Evolutionary conservation across 2,113 vertebrate species (phyloP).

Genomic region (Hepsetus odoe): DNA sequence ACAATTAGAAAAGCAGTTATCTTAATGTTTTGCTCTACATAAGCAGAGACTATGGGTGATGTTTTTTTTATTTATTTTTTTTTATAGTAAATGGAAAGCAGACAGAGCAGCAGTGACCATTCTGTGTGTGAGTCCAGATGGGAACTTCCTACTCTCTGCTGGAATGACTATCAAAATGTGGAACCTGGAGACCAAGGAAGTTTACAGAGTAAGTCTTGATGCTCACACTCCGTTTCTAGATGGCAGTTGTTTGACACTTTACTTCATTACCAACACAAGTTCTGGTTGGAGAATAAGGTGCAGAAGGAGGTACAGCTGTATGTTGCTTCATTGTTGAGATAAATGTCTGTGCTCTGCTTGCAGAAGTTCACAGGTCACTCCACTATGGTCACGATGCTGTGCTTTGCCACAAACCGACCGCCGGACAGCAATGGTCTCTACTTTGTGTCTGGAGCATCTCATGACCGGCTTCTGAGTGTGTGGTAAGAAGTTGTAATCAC

Average conservation of each 20-base stretch:
- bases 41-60: neutral
- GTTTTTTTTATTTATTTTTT: constrained; percentile 25
- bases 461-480: constrained; percentile 92
- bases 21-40: too few relatives aligned
- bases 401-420: constrained; percentile 87
- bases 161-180: constrained; percentile 96
- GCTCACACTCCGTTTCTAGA: too few relatives aligned
- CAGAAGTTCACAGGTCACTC: constrained; percentile 97
- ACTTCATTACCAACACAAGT: too few relatives aligned
- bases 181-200: constrained; percentile 96
- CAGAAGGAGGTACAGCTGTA: neutral
- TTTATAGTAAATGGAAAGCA: constrained; percentile 94
- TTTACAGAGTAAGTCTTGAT: constrained; percentile 87
- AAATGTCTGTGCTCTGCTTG: constrained; percentile 12
- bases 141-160: constrained; percentile 93
- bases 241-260: too few relatives aligned
- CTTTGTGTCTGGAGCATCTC: constrained; percentile 91
- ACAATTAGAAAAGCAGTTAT: too few relatives aligned
- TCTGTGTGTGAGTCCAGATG: constrained; percentile 92
- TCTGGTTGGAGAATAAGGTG: neutral
- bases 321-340: neutral
- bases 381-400: constrained; percentile 88
- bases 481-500: constrained; percentile 79
- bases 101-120: constrained; percentile 88
- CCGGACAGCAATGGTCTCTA: constrained; percentile 90